A percentile compares a stretch with the other conserved stretches of the same genome.
Conservation (phyloP, 2,888 invertebrate genomes). For the Agriopis marginaria region DNA sequence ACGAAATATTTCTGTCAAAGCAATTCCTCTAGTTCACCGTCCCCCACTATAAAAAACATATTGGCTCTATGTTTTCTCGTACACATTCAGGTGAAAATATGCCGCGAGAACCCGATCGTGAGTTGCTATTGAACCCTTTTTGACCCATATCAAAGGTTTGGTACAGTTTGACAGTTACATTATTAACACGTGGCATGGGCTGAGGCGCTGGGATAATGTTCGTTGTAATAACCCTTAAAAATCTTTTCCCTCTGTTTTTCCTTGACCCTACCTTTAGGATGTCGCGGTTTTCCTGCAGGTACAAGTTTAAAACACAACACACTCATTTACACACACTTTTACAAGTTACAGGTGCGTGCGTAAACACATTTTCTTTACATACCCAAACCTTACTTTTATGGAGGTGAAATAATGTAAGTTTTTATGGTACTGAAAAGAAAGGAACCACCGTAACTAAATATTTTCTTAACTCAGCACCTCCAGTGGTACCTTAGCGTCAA, state of each 20-base stretch:
- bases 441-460: background rate
- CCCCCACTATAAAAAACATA: slow-evolving; percentile 62
- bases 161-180: slow-evolving; percentile 76
- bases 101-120: slow-evolving; percentile 55
- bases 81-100: slow-evolving; percentile 65
- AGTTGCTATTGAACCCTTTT: slow-evolving; percentile 68
- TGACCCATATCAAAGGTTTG: slow-evolving; percentile 73
- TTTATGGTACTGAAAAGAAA: background rate
- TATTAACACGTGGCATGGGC: slow-evolving; percentile 73
- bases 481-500: background rate
- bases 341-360: background rate
- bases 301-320: too few species aligned
- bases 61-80: slow-evolving; percentile 59
- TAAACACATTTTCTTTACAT: slow-evolving; percentile 4
- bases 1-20: slow-evolving; percentile 52
- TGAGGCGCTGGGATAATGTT: slow-evolving; percentile 58
- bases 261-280: slow-evolving; percentile 42
- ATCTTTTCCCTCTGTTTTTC: slow-evolving; percentile 59
- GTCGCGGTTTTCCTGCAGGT: slow-evolving; percentile 39
- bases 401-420: background rate
- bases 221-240: slow-evolving; percentile 67
- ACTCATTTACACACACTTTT: too few species aligned
- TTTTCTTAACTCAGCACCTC: background rate
- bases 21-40: slow-evolving; percentile 53
- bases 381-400: slow-evolving; percentile 5